Conservation (phyloP, 1,140 invertebrate genomes). For the Brachystomella parvula region DNA sequence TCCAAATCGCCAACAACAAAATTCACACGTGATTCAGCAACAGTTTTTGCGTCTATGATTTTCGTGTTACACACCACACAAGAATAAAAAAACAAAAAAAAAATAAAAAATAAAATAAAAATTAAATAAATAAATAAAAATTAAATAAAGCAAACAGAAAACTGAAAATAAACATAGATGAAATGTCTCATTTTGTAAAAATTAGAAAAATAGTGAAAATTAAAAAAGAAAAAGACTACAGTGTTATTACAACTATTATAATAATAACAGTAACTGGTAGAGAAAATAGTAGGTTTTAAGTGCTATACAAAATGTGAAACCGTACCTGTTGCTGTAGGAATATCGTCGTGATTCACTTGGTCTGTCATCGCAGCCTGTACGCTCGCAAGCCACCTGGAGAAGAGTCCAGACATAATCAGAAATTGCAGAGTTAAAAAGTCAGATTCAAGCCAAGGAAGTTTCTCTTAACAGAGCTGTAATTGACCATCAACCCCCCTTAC, state of each 20-base stretch:
- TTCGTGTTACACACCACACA: not conserved
- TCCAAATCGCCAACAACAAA: slow-evolving; percentile 33
- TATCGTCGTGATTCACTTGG: slow-evolving; percentile 8
- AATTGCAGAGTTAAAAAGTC: slow-evolving; percentile 8
- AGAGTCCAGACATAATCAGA: slow-evolving; percentile 30
- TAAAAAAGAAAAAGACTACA: not conserved
- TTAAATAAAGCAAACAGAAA: not conserved
- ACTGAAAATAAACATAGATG: not conserved
- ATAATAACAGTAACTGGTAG: not conserved
- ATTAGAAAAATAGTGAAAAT: not conserved
- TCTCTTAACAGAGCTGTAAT: not conserved
- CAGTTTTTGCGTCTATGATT: slow-evolving; percentile 11
- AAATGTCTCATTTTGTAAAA: not conserved
- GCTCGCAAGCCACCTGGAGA: slow-evolving; percentile 36
- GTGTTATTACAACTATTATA: not conserved
- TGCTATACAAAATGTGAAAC: not conserved
- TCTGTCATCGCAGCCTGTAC: slow-evolving; percentile 25
- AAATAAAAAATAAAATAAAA: not conserved
- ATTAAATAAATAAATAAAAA: not conserved
- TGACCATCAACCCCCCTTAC: not conserved
- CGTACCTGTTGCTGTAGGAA: not conserved
- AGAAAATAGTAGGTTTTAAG: not conserved
- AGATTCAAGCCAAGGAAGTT: not conserved
- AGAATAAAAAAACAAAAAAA: slow-evolving; percentile 1
- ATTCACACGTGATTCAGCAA: slow-evolving; percentile 31